Percentiles rank a stretch among this genome's conserved stretches.
Conservation (phyloP, 1,140 invertebrate genomes). For the Elysia chlorotica region DNA sequence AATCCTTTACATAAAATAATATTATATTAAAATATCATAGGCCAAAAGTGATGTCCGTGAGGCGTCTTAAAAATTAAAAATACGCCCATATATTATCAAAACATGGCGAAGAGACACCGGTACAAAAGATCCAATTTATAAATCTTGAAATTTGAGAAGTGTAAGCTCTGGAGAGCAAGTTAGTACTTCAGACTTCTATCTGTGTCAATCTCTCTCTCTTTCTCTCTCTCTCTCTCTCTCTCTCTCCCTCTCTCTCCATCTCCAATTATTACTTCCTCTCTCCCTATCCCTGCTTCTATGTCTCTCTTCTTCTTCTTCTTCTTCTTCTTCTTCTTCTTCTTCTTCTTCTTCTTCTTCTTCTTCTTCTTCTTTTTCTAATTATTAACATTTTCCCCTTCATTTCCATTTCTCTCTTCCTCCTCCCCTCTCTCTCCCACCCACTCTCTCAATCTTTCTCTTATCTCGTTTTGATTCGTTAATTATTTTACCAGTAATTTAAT, state of each 20-base stretch:
- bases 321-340: background rate
- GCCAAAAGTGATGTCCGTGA: too few species aligned
- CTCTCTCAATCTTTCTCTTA: background rate
- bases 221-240: slow-evolving; percentile 3
- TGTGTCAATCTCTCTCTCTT: background rate
- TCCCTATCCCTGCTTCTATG: background rate
- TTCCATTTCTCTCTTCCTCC: background rate
- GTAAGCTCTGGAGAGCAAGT: too few species aligned
- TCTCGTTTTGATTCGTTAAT: too few species aligned
- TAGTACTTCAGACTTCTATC: too few species aligned
- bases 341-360: background rate
- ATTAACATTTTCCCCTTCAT: background rate
- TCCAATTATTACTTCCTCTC: background rate
- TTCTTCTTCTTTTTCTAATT: background rate
- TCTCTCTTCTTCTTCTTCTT: background rate
- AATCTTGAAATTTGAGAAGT: too few species aligned
- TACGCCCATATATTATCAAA: too few species aligned
- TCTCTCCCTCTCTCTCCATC: background rate
- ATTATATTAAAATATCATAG: too few species aligned
- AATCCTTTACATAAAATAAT: too few species aligned
- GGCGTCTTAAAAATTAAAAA: too few species aligned
- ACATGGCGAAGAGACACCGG: too few species aligned
- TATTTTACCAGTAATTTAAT: background rate
- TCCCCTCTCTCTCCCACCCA: background rate
- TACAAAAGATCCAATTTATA: too few species aligned